These are phyloP conservation scores for Himantopus leucocephalus DNA, from an alignment of 2,113 vertebrate species.

Conservation along the genomic window DNA sequence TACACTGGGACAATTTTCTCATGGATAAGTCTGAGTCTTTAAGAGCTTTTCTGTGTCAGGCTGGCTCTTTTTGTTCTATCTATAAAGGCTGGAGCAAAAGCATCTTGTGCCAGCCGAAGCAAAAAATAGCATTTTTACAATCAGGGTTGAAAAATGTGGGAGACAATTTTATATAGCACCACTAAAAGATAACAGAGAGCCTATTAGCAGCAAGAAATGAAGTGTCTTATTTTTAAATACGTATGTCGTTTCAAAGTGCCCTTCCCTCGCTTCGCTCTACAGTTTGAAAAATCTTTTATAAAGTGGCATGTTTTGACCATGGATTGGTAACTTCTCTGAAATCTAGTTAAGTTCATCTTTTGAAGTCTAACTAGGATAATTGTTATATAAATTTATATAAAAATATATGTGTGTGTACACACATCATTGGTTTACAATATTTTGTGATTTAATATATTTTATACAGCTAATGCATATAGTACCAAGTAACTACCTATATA, in stretches of 20 bases:
- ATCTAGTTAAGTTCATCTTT: neutral
- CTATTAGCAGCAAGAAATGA: neutral
- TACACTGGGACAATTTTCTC: neutral
- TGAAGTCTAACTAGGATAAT: neutral
- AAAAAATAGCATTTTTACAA: neutral
- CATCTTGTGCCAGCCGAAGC: neutral
- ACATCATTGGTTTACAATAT: neutral
- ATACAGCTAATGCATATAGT: neutral
- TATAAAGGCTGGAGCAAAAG: neutral
- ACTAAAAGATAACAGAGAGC: neutral
- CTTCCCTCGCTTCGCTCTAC: neutral
- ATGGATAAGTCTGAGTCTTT: neutral
- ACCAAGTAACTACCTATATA: neutral
- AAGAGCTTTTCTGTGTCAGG: neutral
- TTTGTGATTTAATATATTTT: neutral
- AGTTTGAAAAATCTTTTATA: neutral
- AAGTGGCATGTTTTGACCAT: neutral
- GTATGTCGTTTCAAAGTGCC: neutral
- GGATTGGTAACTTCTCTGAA: neutral
- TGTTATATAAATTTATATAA: neutral
- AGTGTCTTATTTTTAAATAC: neutral
- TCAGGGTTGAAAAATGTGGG: neutral
- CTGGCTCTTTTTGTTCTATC: neutral
- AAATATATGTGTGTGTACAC: neutral
- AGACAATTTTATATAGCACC: neutral